These are phyloP conservation scores for Chrysomela aeneicollis DNA, from an alignment of 2,888 invertebrate genomes.

Conservation along the genomic window DNA sequence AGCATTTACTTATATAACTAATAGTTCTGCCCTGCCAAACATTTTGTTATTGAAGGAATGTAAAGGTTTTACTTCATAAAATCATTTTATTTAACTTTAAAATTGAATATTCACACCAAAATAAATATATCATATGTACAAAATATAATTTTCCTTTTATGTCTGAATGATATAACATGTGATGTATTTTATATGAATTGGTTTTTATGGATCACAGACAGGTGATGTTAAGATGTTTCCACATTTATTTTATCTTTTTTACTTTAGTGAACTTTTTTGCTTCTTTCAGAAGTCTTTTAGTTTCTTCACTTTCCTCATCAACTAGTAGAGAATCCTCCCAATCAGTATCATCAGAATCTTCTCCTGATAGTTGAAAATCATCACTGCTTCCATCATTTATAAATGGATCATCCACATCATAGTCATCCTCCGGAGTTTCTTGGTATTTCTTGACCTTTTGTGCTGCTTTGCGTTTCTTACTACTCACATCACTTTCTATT, in stretches of 20 bases:
- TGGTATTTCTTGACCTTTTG: slow-evolving; percentile 23
- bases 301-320: slow-evolving; percentile 37
- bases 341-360: slow-evolving; percentile 34
- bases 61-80: too few species aligned
- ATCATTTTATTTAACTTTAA: too few species aligned
- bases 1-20: too few species aligned
- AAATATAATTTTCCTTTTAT: too few species aligned
- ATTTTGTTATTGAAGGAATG: too few species aligned
- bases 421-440: slow-evolving; percentile 38
- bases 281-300: slow-evolving; percentile 35
- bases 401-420: slow-evolving; percentile 42
- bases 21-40: too few species aligned
- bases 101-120: too few species aligned
- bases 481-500: slow-evolving; percentile 3
- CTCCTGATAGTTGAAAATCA: slow-evolving; percentile 38
- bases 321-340: slow-evolving; percentile 40
- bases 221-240: neutral
- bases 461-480: slow-evolving; percentile 23
- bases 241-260: slow-evolving; percentile 21
- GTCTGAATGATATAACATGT: too few species aligned
- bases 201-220: too few species aligned
- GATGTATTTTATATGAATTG: too few species aligned
- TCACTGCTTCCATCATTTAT: slow-evolving; percentile 42
- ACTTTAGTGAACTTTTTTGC: slow-evolving; percentile 38
- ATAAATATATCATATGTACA: too few species aligned